A percentile compares a stretch with the other conserved stretches of the same genome.
Evolutionary conservation across 2,888 invertebrate genomes (phyloP).

Genomic region (Torymus texanus): DNA sequence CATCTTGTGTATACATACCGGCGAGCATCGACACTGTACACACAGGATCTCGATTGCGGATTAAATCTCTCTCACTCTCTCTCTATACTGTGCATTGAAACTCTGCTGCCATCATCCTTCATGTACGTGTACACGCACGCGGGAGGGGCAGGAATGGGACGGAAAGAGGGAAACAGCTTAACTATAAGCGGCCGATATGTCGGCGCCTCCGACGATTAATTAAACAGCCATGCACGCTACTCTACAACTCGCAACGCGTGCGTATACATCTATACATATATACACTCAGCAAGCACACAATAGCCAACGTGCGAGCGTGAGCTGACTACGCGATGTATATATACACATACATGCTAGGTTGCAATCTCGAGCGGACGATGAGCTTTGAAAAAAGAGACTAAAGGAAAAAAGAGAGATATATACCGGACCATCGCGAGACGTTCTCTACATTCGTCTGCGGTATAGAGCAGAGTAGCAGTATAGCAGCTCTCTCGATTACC

Average conservation of each 20-base stretch:
- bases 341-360: too few species aligned
- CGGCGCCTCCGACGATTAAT: constrained; percentile 30
- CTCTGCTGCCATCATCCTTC: too few species aligned
- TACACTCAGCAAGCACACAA: background rate
- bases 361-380: constrained; percentile 13
- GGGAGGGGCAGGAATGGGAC: too few species aligned
- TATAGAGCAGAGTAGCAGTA: too few species aligned
- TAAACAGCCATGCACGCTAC: constrained; percentile 21
- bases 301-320: too few species aligned
- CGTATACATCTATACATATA: background rate
- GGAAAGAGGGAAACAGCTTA: constrained; percentile 1
- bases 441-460: too few species aligned
- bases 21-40: background rate
- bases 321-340: too few species aligned
- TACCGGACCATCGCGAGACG: background rate
- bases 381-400: constrained; percentile 16
- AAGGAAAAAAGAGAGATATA: background rate
- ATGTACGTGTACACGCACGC: background rate
- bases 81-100: too few species aligned
- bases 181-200: background rate
- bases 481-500: constrained; percentile 26
- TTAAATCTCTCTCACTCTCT: background rate
- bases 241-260: background rate
- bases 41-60: too few species aligned
- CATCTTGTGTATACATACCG: background rate